A percentile compares a stretch with the other conserved stretches of the same genome.
Evolutionary conservation across 2,888 invertebrate genomes (phyloP).

Genomic region (Tineola bisselliella): DNA sequence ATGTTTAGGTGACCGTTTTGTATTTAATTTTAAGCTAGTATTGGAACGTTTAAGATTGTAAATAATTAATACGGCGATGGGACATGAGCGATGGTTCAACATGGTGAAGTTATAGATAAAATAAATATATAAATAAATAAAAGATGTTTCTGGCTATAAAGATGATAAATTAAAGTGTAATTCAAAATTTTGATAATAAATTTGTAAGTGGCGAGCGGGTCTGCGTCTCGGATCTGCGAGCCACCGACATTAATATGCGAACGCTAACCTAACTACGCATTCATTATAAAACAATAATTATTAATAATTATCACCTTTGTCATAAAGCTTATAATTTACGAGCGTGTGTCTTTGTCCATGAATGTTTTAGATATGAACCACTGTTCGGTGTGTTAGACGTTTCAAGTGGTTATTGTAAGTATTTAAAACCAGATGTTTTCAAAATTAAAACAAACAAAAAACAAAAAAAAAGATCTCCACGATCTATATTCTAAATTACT

Average conservation of each 20-base stretch:
- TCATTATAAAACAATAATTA: background rate
- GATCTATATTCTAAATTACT: slow-evolving; percentile 36
- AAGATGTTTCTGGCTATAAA: slow-evolving; percentile 70
- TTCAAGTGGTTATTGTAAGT: slow-evolving; percentile 37
- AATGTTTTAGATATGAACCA: slow-evolving; percentile 62
- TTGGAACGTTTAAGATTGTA: slow-evolving; percentile 77
- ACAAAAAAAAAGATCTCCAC: slow-evolving; percentile 21
- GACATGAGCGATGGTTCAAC: slow-evolving; percentile 30
- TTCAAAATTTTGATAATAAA: slow-evolving; percentile 26
- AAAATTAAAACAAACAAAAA: slow-evolving; percentile 22
- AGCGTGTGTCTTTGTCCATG: slow-evolving; percentile 69
- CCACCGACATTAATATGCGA: slow-evolving; percentile 29
- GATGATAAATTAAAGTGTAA: slow-evolving; percentile 52
- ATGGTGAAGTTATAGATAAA: slow-evolving; percentile 57
- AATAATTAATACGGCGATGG: slow-evolving; percentile 37
- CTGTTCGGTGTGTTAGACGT: slow-evolving; percentile 61
- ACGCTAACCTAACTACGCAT: slow-evolving; percentile 35
- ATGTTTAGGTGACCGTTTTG: slow-evolving; percentile 65
- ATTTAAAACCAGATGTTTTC: slow-evolving; percentile 35
- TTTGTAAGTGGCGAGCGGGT: slow-evolving; percentile 35
- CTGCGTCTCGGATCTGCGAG: slow-evolving; percentile 67
- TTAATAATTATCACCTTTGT: slow-evolving; percentile 61
- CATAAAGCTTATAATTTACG: slow-evolving; percentile 69
- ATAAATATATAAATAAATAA: slow-evolving; percentile 64
- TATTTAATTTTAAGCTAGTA: slow-evolving; percentile 71